These are phyloP conservation scores for Cantharis rustica DNA, from an alignment of 2,888 invertebrate species.

Conservation along the genomic window DNA sequence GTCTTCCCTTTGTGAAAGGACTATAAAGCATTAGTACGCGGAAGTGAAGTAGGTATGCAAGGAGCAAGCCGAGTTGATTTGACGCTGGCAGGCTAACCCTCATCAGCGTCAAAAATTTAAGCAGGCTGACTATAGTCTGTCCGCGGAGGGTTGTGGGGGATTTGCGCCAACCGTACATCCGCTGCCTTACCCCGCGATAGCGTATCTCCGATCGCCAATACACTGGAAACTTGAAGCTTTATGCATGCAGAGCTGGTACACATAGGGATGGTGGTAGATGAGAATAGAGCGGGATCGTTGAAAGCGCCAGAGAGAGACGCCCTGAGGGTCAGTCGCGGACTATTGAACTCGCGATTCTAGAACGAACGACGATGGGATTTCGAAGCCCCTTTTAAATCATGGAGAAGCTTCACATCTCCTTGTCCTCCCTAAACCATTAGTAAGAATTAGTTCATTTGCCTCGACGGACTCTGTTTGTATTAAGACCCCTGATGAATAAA, in stretches of 20 bases:
- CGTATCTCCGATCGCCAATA: conserved; percentile 42
- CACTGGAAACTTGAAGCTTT: conserved; percentile 38
- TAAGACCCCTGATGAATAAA: conserved; percentile 26
- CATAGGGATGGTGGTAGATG: conserved; percentile 39
- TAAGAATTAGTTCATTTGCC: conserved; percentile 39
- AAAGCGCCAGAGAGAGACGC: conserved; percentile 55
- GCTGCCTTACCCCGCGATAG: conserved; percentile 49
- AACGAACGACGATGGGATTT: conserved; percentile 30
- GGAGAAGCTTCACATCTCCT: conserved; percentile 35
- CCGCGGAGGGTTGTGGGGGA: conserved; percentile 55
- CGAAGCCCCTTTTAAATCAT: conserved; percentile 42
- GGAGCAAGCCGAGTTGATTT: conserved; percentile 28
- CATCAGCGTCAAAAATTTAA: conserved; percentile 63
- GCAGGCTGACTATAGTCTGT: conserved; percentile 54
- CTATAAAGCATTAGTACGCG: conserved; percentile 5
- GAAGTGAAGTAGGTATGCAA: conserved; percentile 28
- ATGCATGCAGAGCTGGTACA: conserved; percentile 38
- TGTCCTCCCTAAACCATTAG: conserved; percentile 41
- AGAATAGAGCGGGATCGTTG: conserved; percentile 57
- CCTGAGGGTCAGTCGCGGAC: conserved; percentile 61
- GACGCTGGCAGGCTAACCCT: conserved; percentile 56
- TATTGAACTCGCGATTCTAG: conserved; percentile 55
- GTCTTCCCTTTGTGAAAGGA: conserved; percentile 16
- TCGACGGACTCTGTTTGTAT: conserved; percentile 32
- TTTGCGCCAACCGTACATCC: conserved; percentile 49